Base-by-base conservation (phyloP, 2,113 vertebrate genomes). In the Zapus hudsonius region DNA sequence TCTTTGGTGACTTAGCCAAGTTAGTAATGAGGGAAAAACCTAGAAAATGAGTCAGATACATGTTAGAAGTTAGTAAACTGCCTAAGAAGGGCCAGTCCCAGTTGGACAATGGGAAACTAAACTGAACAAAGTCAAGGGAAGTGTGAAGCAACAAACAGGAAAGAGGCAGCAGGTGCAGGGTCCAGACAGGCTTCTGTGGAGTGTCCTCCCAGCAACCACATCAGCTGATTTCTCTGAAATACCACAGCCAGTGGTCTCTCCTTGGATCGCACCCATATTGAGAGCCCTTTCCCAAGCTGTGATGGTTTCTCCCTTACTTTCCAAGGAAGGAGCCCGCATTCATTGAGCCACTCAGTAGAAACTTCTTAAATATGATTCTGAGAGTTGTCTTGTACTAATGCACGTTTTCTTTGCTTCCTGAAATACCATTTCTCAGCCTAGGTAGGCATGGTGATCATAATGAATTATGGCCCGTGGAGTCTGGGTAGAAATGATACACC, bases 81-180 rank as follows among this genome's bases (percentile, higher is more conserved):
- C 78, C 1, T 57, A 36, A 63, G 47, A 89, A 91, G 57, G n/a
- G 40, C 29, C 87, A 92, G 74, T 38, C 42, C 17, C 72, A 78
- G 87, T 80, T 81, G 84, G 57, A 81, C 29, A 66, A 3, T 61
- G 78, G 67, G 20, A 87, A 81, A 74, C 72, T 13, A 70, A 78
- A 80, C 29, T 75, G 86, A 76, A 86, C 75, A 80, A 94, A 66
- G 59, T 47, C 55, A 81, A 91, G 16, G 9, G 22, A 87, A 57
- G 16, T 76, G 55, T 67, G 92, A 85, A 90, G 25, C 38, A 81
- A 52, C 67, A 55, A 87, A 61, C 40, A 55, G 84, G 47, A n/a
- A 76, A 76, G 4, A 3, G 36, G 7, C 38, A 67, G n/a, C 15
- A 79, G 70, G 63, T 47, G 36, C 5, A 42, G 40, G 84, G 55